Conservation (phyloP, 2,888 invertebrate species). For the Entomobrya multifasciata region DNA sequence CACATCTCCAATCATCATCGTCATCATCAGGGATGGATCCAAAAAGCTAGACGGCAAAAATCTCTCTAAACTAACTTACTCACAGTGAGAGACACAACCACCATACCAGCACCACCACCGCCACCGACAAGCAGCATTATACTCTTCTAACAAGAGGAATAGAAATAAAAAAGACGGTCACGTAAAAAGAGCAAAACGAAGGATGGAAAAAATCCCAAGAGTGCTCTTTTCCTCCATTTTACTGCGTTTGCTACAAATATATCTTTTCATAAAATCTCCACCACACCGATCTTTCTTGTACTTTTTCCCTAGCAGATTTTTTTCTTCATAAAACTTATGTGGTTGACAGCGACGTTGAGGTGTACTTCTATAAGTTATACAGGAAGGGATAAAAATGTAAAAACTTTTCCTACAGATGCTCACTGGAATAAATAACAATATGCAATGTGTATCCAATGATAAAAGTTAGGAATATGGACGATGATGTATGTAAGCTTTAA, state of each 20-base stretch:
- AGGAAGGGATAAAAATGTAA: not conserved
- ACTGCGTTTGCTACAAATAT: slow-evolving; percentile 37
- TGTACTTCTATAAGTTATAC: not conserved
- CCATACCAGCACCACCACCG: not conserved
- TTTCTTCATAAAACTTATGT: slow-evolving; percentile 6
- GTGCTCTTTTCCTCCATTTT: slow-evolving; percentile 65
- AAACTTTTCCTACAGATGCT: slow-evolving; percentile 61
- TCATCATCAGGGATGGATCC: not conserved
- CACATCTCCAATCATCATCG: slow-evolving; percentile 1
- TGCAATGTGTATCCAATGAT: too few relatives aligned
- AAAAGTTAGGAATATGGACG: too few relatives aligned
- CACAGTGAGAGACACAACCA: too few relatives aligned
- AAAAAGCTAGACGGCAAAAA: not conserved
- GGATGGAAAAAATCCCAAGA: slow-evolving; percentile 65
- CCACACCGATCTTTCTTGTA: slow-evolving; percentile 37
- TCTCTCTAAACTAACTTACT: too few relatives aligned
- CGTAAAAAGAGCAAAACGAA: slow-evolving; percentile 62
- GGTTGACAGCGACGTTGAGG: slow-evolving; percentile 12
- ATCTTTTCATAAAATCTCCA: slow-evolving; percentile 55
- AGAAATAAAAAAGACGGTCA: slow-evolving; percentile 60
- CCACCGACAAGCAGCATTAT: slow-evolving; percentile 1
- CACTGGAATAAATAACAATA: slow-evolving; percentile 50
- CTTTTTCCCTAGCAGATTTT: not conserved
- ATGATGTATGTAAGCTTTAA: too few relatives aligned
- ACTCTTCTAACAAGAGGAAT: slow-evolving; percentile 15